phyloP scores from a whole-genome alignment of 2,113 vertebrate genomes.

The Eretmochelys imbricata region DNA sequence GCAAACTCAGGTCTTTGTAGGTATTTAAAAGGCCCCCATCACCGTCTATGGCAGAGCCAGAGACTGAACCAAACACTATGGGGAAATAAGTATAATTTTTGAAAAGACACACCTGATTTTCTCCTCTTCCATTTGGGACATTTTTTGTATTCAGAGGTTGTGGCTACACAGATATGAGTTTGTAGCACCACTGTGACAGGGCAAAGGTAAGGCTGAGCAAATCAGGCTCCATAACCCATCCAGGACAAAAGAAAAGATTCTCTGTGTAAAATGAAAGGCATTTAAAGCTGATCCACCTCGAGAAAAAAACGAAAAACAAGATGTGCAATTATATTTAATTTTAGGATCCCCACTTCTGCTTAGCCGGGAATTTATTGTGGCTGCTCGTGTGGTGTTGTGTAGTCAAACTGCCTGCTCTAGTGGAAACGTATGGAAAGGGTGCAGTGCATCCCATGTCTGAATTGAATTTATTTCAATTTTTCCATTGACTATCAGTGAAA shows the following conservation, averaged over 20 bases:
- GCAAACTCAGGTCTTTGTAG: not conserved
- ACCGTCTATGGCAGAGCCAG: not conserved
- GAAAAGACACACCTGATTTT: not conserved
- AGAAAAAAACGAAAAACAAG: not conserved
- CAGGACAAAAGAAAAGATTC: not conserved
- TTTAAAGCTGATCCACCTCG: not conserved
- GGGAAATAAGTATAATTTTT: not conserved
- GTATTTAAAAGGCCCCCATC: not conserved
- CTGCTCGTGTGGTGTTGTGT: not conserved
- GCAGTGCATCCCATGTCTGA: accelerated
- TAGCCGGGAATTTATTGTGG: not conserved
- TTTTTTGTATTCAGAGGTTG: not conserved
- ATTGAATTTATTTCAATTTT: not conserved
- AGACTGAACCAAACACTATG: not conserved
- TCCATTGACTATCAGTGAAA: not conserved
- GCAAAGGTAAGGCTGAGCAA: not conserved
- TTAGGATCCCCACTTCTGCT: not conserved
- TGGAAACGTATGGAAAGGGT: accelerated
- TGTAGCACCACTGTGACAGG: not conserved
- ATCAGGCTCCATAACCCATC: accelerated
- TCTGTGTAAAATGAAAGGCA: not conserved
- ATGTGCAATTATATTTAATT: not conserved
- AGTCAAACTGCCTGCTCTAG: not conserved
- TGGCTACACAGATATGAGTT: accelerated
- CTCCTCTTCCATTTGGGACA: not conserved